These are phyloP conservation scores for Silurus glanis DNA, from an alignment of 2,113 vertebrate genomes.

Conservation along the genomic window DNA sequence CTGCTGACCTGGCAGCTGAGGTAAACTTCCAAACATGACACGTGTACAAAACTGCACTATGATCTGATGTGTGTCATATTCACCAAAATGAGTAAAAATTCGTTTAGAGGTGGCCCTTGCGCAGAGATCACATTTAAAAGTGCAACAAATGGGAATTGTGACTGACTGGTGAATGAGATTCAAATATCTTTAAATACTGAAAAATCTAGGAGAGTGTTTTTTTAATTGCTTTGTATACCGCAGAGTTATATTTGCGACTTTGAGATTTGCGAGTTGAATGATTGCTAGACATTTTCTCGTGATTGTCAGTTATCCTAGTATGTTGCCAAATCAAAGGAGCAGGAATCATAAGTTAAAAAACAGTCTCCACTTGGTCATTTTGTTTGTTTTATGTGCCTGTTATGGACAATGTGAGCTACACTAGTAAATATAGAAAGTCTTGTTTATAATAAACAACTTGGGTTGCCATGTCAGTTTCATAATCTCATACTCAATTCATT, in stretches of 20 bases:
- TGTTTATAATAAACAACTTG: neutral
- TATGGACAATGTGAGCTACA: neutral
- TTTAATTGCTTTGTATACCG: neutral
- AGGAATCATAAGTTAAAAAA: neutral
- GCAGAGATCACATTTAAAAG: too few relatives aligned
- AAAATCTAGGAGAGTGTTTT: neutral
- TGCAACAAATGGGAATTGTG: too few relatives aligned
- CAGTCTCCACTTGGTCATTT: neutral
- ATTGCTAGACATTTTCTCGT: too few relatives aligned
- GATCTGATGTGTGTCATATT: neutral
- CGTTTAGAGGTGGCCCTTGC: neutral
- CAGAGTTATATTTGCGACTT: neutral
- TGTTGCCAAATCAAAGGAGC: neutral
- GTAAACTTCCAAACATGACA: constrained; percentile 62
- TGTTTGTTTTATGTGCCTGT: neutral
- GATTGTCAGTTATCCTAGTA: neutral
- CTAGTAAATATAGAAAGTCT: neutral
- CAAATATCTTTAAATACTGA: neutral
- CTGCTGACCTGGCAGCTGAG: constrained; percentile 81
- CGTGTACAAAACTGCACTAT: neutral
- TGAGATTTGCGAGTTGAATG: too few relatives aligned
- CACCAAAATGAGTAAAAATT: neutral
- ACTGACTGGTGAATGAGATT: too few relatives aligned
- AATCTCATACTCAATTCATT: too few relatives aligned
- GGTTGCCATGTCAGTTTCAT: neutral